Evolutionary conservation across 2,888 invertebrate species (phyloP).

Genomic region (Heliconius ethilla): DNA sequence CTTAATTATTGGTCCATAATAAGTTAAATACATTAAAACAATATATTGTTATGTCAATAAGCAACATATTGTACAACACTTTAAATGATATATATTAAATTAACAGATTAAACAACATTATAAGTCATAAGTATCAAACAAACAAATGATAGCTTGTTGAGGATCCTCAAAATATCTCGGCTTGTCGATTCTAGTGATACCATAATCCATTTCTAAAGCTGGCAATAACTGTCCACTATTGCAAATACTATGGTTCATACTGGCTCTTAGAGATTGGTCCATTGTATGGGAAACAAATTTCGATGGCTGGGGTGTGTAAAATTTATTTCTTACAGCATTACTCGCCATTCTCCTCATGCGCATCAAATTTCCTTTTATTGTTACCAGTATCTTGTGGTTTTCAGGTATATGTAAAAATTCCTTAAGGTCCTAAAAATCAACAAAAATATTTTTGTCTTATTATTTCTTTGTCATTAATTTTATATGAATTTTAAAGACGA

Average conservation of each 20-base stretch:
- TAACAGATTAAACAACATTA: constrained; percentile 47
- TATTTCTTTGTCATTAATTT: not conserved
- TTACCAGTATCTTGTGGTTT: constrained; percentile 66
- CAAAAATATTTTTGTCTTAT: not conserved
- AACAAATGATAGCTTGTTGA: constrained; percentile 69
- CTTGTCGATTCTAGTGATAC: constrained; percentile 64
- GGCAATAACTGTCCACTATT: constrained; percentile 53
- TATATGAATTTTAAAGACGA: not conserved
- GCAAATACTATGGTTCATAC: constrained; percentile 48
- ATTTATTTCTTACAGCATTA: constrained; percentile 57
- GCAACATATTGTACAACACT: constrained; percentile 14
- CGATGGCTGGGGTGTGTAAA: constrained; percentile 56
- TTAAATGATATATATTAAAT: constrained; percentile 15
- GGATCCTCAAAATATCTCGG: constrained; percentile 73
- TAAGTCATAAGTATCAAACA: constrained; percentile 68
- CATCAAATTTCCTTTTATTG: constrained; percentile 66
- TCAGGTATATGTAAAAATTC: constrained; percentile 64
- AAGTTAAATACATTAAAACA: constrained; percentile 25
- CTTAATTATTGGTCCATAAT: constrained; percentile 5
- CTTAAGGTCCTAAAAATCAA: constrained; percentile 64
- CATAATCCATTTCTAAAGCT: constrained; percentile 71
- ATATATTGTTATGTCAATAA: constrained; percentile 17
- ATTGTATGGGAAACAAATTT: constrained; percentile 55
- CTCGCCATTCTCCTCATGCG: constrained; percentile 66
- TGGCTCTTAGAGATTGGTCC: constrained; percentile 56